A percentile compares a stretch with the other conserved stretches of the same genome.
Conservation (phyloP, 64 coral and sea anemone genomes). For the Stichodactyla mertensii region DNA sequence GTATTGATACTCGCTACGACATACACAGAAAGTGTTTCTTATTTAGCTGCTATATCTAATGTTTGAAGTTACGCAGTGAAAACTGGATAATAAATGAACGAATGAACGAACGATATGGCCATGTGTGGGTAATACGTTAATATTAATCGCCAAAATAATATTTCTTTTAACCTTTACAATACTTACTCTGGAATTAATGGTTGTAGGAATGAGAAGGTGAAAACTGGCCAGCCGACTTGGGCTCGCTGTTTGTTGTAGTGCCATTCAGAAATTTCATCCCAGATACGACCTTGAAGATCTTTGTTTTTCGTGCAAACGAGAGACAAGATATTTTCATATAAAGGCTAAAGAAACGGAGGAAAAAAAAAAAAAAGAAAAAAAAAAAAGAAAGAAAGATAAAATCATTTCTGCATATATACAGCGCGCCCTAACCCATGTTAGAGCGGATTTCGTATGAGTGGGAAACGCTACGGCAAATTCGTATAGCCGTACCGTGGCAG, state of each 20-base stretch:
- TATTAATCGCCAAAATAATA: neutral
- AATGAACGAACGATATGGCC: neutral
- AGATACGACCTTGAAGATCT: neutral
- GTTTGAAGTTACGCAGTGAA: no score
- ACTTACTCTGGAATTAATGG: conserved; percentile 1
- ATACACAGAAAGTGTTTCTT: no score
- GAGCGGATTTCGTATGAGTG: no score
- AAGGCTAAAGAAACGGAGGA: neutral
- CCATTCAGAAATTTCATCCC: neutral
- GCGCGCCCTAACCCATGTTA: neutral
- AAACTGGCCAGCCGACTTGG: conserved; percentile 4
- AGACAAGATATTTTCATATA: neutral
- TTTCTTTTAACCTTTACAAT: neutral
- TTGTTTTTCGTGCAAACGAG: neutral
- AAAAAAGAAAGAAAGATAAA: no score
- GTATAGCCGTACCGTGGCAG: no score
- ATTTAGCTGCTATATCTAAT: no score
- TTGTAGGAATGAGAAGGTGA: neutral
- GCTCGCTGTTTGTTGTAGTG: neutral
- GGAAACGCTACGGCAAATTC: no score
- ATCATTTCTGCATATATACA: neutral
- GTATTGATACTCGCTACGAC: no score
- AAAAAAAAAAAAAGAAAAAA: no score
- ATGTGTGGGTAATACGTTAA: neutral
- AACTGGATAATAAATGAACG: neutral